Conservation (phyloP, 1,140 invertebrate genomes). For the Ruditapes philippinarum region DNA sequence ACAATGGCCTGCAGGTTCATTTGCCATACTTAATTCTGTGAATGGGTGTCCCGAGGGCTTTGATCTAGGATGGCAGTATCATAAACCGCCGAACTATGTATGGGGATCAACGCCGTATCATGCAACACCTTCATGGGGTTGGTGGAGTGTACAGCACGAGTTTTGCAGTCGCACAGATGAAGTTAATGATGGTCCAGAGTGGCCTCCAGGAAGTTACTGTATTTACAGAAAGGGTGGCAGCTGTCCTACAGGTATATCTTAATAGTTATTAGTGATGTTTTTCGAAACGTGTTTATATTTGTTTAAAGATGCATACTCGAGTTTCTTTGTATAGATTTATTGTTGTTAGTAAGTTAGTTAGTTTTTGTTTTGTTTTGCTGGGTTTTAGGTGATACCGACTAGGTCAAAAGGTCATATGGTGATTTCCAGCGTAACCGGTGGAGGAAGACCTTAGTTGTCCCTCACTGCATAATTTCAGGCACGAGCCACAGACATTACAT, state of each 20-base stretch:
- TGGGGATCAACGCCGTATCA: constrained; percentile 19
- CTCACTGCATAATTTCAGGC: too few species aligned
- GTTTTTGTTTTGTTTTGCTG: too few species aligned
- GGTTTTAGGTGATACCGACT: too few species aligned
- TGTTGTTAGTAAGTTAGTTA: too few species aligned
- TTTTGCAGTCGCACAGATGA: constrained; percentile 32
- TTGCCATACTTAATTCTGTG: constrained; percentile 18
- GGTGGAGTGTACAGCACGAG: background rate
- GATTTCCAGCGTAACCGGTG: too few species aligned
- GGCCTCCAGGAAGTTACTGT: constrained; percentile 34
- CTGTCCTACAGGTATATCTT: constrained; percentile 30
- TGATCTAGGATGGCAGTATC: background rate
- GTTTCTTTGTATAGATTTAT: too few species aligned
- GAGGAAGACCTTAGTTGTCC: too few species aligned
- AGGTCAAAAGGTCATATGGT: too few species aligned
- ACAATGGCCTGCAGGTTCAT: constrained; percentile 19
- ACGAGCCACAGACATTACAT: too few species aligned
- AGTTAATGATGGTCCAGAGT: background rate
- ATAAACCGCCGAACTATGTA: constrained; percentile 11
- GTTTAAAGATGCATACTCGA: too few species aligned
- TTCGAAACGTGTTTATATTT: too few species aligned
- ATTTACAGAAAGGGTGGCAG: constrained; percentile 38
- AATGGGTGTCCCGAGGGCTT: constrained; percentile 43
- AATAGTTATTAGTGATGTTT: too few species aligned
- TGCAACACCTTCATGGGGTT: background rate